Percentiles rank a stretch among this genome's conserved stretches.
These are phyloP conservation scores for Phataginus tetradactyla DNA, from an alignment of 2,797 vertebrate species.

Conservation along the genomic window DNA sequence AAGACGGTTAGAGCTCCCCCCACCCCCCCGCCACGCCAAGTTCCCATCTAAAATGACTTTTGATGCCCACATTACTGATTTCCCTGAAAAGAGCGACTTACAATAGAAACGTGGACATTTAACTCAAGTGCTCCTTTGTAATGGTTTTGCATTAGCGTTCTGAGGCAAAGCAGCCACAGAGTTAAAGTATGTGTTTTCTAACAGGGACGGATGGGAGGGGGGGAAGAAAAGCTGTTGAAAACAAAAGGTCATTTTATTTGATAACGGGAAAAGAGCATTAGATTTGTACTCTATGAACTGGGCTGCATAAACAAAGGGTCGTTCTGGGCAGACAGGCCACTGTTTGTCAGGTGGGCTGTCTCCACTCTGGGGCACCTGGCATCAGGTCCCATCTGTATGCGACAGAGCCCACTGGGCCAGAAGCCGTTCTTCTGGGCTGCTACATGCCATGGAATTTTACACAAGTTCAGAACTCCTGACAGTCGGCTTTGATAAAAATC, in stretches of 20 bases:
- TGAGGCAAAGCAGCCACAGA: slow-evolving; percentile 67
- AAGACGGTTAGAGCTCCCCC: background rate
- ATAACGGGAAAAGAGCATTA: slow-evolving; percentile 67
- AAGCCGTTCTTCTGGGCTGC: slow-evolving; percentile 53
- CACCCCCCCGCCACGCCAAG: background rate
- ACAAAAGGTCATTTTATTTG: slow-evolving; percentile 82
- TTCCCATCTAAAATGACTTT: slow-evolving; percentile 57
- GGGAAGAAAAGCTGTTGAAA: slow-evolving; percentile 70
- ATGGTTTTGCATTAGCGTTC: slow-evolving; percentile 76
- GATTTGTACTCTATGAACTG: slow-evolving; percentile 68
- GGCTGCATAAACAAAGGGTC: slow-evolving; percentile 63
- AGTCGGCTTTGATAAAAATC: slow-evolving; percentile 83
- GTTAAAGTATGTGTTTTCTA: slow-evolving; percentile 78
- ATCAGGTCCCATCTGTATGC: slow-evolving; percentile 49
- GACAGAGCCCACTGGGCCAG: slow-evolving; percentile 59
- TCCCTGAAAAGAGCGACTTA: slow-evolving; percentile 64
- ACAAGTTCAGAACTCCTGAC: slow-evolving; percentile 73
- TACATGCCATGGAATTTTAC: slow-evolving; percentile 42
- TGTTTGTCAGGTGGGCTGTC: slow-evolving; percentile 30
- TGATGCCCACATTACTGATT: slow-evolving; percentile 72
- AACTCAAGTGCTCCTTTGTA: slow-evolving; percentile 72
- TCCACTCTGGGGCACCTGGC: background rate
- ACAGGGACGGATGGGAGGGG: slow-evolving; percentile 42
- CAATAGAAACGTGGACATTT: slow-evolving; percentile 80
- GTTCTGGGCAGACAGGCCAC: slow-evolving; percentile 46